A percentile compares a stretch with the other conserved stretches of the same genome.
phyloP scores from a whole-genome alignment of 2,888 invertebrate species.

The Plebejus anna region DNA sequence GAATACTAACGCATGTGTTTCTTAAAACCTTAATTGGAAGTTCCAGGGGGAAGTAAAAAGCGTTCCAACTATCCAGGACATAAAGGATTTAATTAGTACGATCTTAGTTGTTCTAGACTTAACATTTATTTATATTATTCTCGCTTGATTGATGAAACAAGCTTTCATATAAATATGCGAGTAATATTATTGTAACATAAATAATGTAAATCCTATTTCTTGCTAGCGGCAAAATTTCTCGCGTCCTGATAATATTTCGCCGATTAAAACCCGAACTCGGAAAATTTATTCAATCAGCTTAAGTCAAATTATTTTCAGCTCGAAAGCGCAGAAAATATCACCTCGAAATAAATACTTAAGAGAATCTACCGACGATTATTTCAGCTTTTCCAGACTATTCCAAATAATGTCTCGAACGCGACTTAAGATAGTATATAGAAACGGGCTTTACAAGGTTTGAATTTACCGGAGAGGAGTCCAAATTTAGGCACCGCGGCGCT shows the following conservation, averaged over 20 bases:
- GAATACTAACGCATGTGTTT: slow-evolving; percentile 34
- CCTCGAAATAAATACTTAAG: not conserved
- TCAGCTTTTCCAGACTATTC: not conserved
- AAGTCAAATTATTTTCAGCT: slow-evolving; percentile 26
- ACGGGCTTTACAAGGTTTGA: not conserved
- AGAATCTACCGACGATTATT: not conserved
- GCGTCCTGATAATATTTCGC: slow-evolving; percentile 10
- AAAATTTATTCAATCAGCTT: slow-evolving; percentile 29
- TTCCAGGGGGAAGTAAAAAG: slow-evolving; percentile 27
- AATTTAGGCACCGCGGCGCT: not conserved
- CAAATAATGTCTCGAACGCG: too few relatives aligned
- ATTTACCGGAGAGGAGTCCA: not conserved
- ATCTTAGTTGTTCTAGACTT: not conserved
- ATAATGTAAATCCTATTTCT: slow-evolving; percentile 1
- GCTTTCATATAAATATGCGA: not conserved
- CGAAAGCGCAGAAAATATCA: slow-evolving; percentile 18
- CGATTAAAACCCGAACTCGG: slow-evolving; percentile 26
- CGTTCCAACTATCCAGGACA: not conserved
- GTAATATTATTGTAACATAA: not conserved
- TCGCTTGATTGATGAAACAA: too few relatives aligned
- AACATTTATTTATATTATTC: too few relatives aligned
- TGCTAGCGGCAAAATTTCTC: not conserved
- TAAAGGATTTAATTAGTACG: slow-evolving; percentile 1
- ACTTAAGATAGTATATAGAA: not conserved
- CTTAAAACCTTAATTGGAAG: slow-evolving; percentile 27